These are phyloP conservation scores for Drosophila arawakana DNA, from an alignment of 1,140 invertebrate species.

Conservation along the genomic window DNA sequence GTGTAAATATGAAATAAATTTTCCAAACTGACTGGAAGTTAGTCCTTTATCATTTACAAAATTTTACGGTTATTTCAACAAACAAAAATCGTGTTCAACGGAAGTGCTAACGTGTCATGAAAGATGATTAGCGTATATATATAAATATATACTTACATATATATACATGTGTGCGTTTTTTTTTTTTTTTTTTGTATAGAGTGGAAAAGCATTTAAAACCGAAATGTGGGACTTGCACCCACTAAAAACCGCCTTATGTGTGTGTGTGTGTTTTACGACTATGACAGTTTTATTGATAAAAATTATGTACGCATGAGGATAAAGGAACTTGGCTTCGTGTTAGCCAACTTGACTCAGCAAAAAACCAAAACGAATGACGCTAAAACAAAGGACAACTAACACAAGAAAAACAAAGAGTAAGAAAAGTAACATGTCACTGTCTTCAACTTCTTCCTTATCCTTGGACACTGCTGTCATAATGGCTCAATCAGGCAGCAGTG, in stretches of 20 bases:
- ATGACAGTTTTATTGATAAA: constrained; percentile 71
- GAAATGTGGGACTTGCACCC: too few species aligned
- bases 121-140: constrained; percentile 48
- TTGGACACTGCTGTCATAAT: constrained; percentile 59
- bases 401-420: constrained; percentile 3
- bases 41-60: too few species aligned
- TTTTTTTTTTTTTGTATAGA: not conserved
- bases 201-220: too few species aligned
- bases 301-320: constrained; percentile 73
- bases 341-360: constrained; percentile 78
- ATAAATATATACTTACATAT: constrained; percentile 1
- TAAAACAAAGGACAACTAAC: constrained; percentile 40
- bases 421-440: constrained; percentile 33
- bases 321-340: constrained; percentile 49
- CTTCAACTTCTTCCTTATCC: not conserved
- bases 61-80: constrained; percentile 70
- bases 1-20: too few species aligned
- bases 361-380: constrained; percentile 49
- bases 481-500: constrained; percentile 63
- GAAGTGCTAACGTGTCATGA: constrained; percentile 50
- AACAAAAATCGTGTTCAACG: constrained; percentile 55
- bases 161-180: constrained; percentile 24
- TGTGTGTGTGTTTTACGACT: constrained; percentile 25
- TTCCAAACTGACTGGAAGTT: too few species aligned
- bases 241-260: not conserved